Conservation (phyloP, 2,113 vertebrate species). For the Anarrhichthys ocellatus region DNA sequence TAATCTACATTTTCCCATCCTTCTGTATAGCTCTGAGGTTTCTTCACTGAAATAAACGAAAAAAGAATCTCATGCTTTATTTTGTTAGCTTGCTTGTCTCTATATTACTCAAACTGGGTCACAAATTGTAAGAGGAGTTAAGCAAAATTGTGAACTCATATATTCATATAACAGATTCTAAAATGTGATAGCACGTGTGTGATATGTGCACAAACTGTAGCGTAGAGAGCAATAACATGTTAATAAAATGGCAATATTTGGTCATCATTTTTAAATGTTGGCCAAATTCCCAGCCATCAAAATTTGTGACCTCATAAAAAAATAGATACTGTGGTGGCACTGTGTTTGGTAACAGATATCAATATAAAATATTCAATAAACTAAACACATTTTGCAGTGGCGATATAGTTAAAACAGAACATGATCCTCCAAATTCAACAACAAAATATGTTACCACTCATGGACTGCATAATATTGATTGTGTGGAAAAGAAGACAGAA, state of each 20-base stretch:
- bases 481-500: neutral
- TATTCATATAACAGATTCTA: neutral
- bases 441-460: neutral
- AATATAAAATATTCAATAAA: neutral
- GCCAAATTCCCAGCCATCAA: neutral
- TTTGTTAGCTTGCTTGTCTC: neutral
- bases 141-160: neutral
- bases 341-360: neutral
- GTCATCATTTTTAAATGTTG: neutral
- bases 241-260: neutral
- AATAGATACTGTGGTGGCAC: neutral
- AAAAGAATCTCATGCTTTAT: neutral
- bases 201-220: neutral
- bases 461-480: neutral
- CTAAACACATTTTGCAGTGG: neutral
- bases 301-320: neutral
- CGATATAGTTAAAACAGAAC: neutral
- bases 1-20: neutral
- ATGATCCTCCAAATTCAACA: neutral
- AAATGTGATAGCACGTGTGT: neutral
- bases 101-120: neutral
- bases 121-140: neutral
- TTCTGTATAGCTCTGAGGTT: neutral
- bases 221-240: neutral
- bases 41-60: neutral